These are phyloP conservation scores for Drosophila differens DNA, from an alignment of 2,888 invertebrate genomes.

Conservation along the genomic window DNA sequence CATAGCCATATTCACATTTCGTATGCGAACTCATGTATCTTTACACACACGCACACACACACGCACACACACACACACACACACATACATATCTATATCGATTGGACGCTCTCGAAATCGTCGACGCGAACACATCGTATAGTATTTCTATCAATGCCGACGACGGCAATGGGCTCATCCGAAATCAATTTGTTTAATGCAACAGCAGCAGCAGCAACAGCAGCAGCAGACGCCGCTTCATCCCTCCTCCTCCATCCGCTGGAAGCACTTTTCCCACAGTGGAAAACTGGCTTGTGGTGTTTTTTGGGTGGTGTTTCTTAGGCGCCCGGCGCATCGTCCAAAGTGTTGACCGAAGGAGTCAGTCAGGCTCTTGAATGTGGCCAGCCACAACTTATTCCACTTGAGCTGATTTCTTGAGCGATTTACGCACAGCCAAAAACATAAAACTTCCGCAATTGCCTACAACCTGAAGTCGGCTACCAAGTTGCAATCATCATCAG, in stretches of 20 bases:
- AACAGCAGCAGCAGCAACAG: constrained; percentile 22
- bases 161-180: constrained; percentile 60
- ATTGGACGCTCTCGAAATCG: constrained; percentile 57
- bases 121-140: constrained; percentile 60
- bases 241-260: neutral
- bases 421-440: constrained; percentile 80
- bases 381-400: constrained; percentile 79
- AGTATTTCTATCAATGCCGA: constrained; percentile 70
- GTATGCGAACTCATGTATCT: constrained; percentile 18
- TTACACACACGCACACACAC: neutral
- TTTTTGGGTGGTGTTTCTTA: constrained; percentile 16
- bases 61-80: neutral
- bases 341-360: constrained; percentile 72
- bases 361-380: constrained; percentile 44
- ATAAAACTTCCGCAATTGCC: constrained; percentile 79
- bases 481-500: neutral
- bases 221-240: neutral
- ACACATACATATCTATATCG: constrained; percentile 54
- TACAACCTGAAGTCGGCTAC: constrained; percentile 31
- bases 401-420: constrained; percentile 80
- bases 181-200: constrained; percentile 80
- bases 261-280: constrained; percentile 52
- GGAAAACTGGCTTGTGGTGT: constrained; percentile 13
- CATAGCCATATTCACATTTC: constrained; percentile 23
- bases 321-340: constrained; percentile 20